Conservation (phyloP, 2,797 vertebrate genomes). For the Sebastes minor region DNA sequence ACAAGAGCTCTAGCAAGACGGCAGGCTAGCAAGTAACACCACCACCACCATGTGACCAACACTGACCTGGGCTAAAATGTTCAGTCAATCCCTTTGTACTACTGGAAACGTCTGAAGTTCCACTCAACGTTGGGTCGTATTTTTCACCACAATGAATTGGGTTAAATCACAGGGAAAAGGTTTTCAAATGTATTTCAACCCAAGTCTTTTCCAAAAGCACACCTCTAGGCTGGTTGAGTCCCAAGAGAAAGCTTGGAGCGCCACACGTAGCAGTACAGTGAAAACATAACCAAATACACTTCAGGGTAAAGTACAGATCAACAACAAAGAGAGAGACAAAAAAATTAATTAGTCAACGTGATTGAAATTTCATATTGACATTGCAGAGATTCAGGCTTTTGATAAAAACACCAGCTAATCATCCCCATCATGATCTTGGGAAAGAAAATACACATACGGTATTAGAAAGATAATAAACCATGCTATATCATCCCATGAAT, state of each 20-base stretch:
- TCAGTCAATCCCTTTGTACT: slow-evolving; percentile 40
- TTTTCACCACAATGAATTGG: slow-evolving; percentile 36
- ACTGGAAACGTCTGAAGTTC: slow-evolving; percentile 28
- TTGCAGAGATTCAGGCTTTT: slow-evolving; percentile 57
- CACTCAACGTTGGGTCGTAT: slow-evolving; percentile 27
- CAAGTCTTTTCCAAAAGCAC: slow-evolving; percentile 48
- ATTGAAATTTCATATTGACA: slow-evolving; percentile 59
- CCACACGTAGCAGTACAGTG: slow-evolving; percentile 57
- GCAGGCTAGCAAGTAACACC: slow-evolving; percentile 72
- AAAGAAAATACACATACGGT: slow-evolving; percentile 69
- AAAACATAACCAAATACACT: slow-evolving; percentile 62
- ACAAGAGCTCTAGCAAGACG: slow-evolving; percentile 73
- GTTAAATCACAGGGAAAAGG: slow-evolving; percentile 31
- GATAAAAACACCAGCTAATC: slow-evolving; percentile 60
- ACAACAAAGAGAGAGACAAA: slow-evolving; percentile 39
- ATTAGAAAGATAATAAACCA: slow-evolving; percentile 73
- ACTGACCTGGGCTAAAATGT: slow-evolving; percentile 66
- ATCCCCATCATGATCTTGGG: slow-evolving; percentile 51
- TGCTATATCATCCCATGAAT: slow-evolving; percentile 66
- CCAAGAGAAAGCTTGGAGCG: slow-evolving; percentile 49
- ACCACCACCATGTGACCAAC: slow-evolving; percentile 67
- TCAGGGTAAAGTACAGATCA: slow-evolving; percentile 54
- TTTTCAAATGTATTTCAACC: slow-evolving; percentile 49
- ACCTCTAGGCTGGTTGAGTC: slow-evolving; percentile 35
- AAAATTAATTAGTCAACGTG: slow-evolving; percentile 47